Conservation (phyloP, 2,797 vertebrate genomes). For the Halcyon leucocephala region DNA sequence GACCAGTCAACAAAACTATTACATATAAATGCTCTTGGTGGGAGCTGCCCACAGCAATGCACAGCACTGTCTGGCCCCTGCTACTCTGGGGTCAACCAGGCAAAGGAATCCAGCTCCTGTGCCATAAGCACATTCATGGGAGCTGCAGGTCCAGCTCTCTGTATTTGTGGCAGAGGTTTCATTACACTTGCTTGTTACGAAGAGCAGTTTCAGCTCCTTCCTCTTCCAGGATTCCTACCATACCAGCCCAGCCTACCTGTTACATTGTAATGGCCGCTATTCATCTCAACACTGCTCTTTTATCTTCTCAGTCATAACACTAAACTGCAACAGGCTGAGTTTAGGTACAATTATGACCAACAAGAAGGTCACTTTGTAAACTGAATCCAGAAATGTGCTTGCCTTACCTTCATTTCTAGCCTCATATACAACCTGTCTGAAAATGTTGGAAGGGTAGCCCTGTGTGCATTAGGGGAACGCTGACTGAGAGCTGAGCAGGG, state of each 20-base stretch:
- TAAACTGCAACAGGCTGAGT: background rate
- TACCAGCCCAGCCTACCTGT: background rate
- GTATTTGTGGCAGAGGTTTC: background rate
- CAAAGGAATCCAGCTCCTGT: background rate
- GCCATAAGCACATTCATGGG: background rate
- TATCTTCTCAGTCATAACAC: background rate
- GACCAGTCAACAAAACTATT: background rate
- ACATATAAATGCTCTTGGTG: background rate
- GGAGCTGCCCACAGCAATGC: background rate
- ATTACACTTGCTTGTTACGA: background rate
- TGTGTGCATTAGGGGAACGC: background rate
- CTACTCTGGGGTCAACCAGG: background rate
- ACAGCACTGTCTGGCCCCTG: background rate
- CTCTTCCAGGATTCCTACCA: background rate
- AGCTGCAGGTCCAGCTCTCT: background rate
- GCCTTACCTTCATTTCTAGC: background rate
- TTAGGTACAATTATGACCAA: background rate
- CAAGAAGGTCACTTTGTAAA: background rate
- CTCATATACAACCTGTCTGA: background rate
- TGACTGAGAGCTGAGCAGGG: background rate
- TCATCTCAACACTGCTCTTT: background rate
- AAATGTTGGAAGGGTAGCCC: background rate
- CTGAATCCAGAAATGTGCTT: background rate
- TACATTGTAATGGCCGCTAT: background rate
- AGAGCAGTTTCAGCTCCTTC: background rate